These are phyloP conservation scores for Ophion slaviceki DNA, from an alignment of 2,888 invertebrate species.

Conservation along the genomic window DNA sequence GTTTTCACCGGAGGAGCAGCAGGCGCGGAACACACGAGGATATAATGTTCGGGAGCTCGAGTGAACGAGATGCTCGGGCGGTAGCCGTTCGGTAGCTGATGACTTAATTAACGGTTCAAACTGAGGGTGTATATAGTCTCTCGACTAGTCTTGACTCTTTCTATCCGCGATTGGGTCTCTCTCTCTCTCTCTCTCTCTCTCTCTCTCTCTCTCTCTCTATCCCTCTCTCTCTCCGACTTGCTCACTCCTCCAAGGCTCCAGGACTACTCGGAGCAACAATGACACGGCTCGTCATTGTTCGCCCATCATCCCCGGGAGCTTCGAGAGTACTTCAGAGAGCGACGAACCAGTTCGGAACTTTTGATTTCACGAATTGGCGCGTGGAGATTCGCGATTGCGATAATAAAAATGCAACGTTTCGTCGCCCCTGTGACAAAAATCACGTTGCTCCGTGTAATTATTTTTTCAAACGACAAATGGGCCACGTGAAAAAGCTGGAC, in stretches of 20 bases:
- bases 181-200: neutral
- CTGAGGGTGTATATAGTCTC: constrained; percentile 46
- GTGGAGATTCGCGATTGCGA: neutral
- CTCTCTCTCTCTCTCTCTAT: constrained; percentile 1
- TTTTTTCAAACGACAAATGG: constrained; percentile 35
- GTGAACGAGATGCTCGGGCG: constrained; percentile 66
- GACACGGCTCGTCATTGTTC: neutral
- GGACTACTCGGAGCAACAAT: constrained; percentile 13
- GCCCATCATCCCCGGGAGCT: neutral
- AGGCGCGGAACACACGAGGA: neutral
- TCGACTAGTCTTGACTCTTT: constrained; percentile 14
- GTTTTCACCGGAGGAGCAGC: constrained; percentile 19
- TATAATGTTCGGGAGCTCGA: constrained; percentile 19
- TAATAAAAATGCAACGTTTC: neutral
- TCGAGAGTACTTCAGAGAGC: neutral
- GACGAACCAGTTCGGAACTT: neutral
- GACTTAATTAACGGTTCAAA: constrained; percentile 79
- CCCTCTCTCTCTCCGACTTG: too few species aligned
- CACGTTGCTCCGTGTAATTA: neutral
- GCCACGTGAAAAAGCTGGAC: constrained; percentile 73
- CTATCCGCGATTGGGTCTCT: neutral
- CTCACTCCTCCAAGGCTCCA: neutral
- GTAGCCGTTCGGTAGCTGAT: constrained; percentile 82
- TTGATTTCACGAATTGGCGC: neutral
- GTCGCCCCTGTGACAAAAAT: neutral